Evolutionary conservation across 2,888 invertebrate species (phyloP).

Genomic region (Oxycera nigricornis): DNA sequence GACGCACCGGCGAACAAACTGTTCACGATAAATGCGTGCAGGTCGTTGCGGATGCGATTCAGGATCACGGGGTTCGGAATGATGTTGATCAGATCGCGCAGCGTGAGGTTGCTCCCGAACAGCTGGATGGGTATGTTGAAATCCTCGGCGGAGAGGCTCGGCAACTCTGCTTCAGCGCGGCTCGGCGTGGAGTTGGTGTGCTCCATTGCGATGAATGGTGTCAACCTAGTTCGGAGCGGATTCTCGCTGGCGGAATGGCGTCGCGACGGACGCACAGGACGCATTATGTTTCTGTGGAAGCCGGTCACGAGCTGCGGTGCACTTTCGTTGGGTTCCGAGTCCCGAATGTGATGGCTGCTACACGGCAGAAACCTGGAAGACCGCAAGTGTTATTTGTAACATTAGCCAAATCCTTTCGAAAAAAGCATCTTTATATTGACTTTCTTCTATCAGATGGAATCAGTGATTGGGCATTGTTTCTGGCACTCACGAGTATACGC

Average conservation of each 20-base stretch:
- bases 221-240: conserved; percentile 33
- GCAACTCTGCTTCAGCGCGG: neutral
- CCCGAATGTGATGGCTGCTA: conserved; percentile 72
- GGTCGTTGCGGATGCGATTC: conserved; percentile 53
- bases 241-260: conserved; percentile 44
- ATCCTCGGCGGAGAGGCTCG: conserved; percentile 37
- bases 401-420: too few relatives aligned
- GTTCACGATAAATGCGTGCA: conserved; percentile 54
- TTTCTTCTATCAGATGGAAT: too few relatives aligned
- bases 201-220: conserved; percentile 42
- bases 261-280: conserved; percentile 43
- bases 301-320: neutral
- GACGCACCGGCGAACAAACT: conserved; percentile 55
- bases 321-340: conserved; percentile 50
- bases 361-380: conserved; percentile 69
- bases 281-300: conserved; percentile 27
- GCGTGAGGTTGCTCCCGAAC: conserved; percentile 47
- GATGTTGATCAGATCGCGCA: conserved; percentile 47
- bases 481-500: too few relatives aligned
- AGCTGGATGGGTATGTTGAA: conserved; percentile 45
- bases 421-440: too few relatives aligned
- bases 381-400: too few relatives aligned
- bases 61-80: conserved; percentile 47
- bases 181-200: conserved; percentile 40
- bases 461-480: too few relatives aligned